Base-by-base conservation (phyloP, 2,797 vertebrate species). In the Miichthys miiuy region DNA sequence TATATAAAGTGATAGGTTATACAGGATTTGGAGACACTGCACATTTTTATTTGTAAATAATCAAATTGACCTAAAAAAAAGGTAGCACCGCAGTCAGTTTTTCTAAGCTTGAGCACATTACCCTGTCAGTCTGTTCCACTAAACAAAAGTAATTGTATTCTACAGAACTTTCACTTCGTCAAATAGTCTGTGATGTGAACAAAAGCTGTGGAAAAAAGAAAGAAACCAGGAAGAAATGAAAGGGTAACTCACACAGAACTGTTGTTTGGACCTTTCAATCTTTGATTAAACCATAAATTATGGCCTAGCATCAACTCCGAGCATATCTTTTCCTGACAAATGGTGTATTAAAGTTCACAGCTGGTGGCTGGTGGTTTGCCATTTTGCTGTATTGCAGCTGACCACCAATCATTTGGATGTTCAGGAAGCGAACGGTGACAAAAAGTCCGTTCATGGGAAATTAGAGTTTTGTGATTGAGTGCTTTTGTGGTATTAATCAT, bases 401-500 rank as follows among this genome's bases (percentile, higher is more conserved):
- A 89, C 84, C 86, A 88, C 90, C 83, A 88, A 87, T 89, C 86
- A 90, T 89, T 86, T 75, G 21, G 75, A 86, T 83, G 68, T 77
- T 85, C 72, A 75, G 84, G 58, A 56, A 80, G 63, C 41, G 65
- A 47, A 64, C 68, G 81, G 68, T 85, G 83, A 85, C 50, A 47
- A 88, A 89, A 92, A 89, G 77, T 80, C 66, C 75, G 79, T 89
- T 89, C 64, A 57, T 66, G 52, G 86, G 78, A 92, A 91, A 91
- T 90, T 86, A 84, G 80, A 84, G 80, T 84, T 88, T 83, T 63
- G 72, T 88, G 90, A 92, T 86, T 75, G 86, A 91, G 76, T 77
- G 74, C 76, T 84, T 88, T 83, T 85, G 79, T 80, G 71, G 77
- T 86, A 87, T 92, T 92, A 92, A 87, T 93, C 89, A 91, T 82